phyloP scores from a whole-genome alignment of 2,113 vertebrate species.

The Fulmarus glacialis region DNA sequence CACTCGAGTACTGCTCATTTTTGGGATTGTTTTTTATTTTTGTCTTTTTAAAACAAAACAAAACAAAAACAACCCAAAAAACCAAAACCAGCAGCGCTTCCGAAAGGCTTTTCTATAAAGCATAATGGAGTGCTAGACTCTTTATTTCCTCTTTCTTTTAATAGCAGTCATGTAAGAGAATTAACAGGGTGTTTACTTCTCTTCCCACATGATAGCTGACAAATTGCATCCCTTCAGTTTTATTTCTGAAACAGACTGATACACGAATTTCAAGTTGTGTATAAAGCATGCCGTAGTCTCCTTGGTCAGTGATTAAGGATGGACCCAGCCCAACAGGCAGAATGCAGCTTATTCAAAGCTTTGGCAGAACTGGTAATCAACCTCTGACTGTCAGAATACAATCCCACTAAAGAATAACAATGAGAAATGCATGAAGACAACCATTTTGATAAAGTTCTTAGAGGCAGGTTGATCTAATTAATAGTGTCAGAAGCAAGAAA shows the following conservation, averaged over 20 bases:
- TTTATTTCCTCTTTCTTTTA: conserved; percentile 61
- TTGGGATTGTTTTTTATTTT: not conserved
- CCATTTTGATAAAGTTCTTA: conserved; percentile 30
- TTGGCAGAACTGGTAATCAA: conserved; percentile 56
- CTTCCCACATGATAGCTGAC: conserved; percentile 56
- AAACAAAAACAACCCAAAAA: not conserved
- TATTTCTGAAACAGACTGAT: conserved; percentile 40
- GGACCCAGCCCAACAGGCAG: conserved; percentile 43
- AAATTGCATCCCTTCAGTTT: conserved; percentile 45
- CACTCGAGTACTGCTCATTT: not conserved
- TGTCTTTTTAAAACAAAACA: not conserved
- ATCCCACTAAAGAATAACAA: conserved; percentile 44
- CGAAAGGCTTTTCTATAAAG: not conserved
- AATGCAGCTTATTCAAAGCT: conserved; percentile 49
- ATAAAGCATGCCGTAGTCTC: not conserved
- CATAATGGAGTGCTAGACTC: conserved; percentile 32
- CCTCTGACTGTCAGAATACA: conserved; percentile 66
- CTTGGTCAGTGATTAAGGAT: conserved; percentile 56
- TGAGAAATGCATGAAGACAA: conserved; percentile 42
- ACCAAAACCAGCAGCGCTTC: not conserved
- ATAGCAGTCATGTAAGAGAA: conserved; percentile 45
- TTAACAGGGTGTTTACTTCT: conserved; percentile 55
- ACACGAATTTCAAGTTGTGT: conserved; percentile 26
- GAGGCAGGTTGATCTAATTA: conserved; percentile 69
- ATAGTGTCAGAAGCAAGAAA: conserved; percentile 64